Base-by-base conservation (phyloP, 2,797 vertebrate genomes). In the Rhadinocentrus ornatus region DNA sequence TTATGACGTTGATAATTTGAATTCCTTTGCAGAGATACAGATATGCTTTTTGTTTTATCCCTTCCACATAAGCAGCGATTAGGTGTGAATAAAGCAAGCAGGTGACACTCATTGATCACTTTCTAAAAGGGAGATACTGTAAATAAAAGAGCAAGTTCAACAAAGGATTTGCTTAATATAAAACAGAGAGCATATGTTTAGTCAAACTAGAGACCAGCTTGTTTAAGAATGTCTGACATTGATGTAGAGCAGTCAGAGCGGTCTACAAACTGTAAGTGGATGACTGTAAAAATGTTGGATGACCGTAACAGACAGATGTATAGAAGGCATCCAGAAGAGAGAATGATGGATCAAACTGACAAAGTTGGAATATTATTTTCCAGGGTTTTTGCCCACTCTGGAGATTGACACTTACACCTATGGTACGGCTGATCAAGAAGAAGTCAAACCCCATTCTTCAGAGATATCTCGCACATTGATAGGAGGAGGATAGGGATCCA, bases 381-480 rank as follows among this genome's bases (percentile, higher is more conserved):
- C 1, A 18, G 22, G 16, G 52, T 46, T 16, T 26, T 54, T 52
- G 10, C 22, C 48, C 48, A 50, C 50, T 53, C 50, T 53, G 24
- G 24, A 15, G 46, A n/a, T 22, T 1, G 8, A 50, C 46, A 10
- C 7, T 1, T 20, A n/a, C 7, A 4, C 2, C 16, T n/a, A n/a
- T 24, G 52, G n/a, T 35, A 55, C 37, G 0, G 39, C 52, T 41
- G 37, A 56, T 37, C 55, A 29, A 50, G 27, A 41, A 69, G 57
- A 69, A 59, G 31, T 8, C 15, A 24, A 26, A 60, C 20, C 11
- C 22, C 31, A 11, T 56, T 3, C 53, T 66, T 55, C 35, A 66
- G 29, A 66, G 52, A 66, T 26, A 31, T 31, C 52, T 18, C 10
- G 1, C 20, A 55, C 26, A 35, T 66, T 66, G 50, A 35, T n/a